Evolutionary conservation across 2,797 vertebrate species (phyloP).

Genomic region (Poliocrania exsul): DNA sequence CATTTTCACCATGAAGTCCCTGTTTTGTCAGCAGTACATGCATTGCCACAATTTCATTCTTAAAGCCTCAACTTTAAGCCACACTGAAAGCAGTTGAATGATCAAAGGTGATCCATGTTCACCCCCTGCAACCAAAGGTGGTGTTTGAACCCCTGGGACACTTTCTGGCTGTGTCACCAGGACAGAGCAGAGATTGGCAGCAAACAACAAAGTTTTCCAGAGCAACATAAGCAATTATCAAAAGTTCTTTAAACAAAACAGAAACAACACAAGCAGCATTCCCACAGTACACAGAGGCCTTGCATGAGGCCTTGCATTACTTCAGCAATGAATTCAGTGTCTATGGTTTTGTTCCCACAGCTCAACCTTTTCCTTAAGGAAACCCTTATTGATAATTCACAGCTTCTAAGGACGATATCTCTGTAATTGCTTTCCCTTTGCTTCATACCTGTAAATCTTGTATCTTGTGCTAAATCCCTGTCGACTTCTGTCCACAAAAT

Average conservation of each 20-base stretch:
- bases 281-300: background rate
- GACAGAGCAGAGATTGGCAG: background rate
- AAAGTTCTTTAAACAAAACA: conserved; percentile 8
- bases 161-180: background rate
- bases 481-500: conserved; percentile 96
- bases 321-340: background rate
- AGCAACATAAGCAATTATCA: background rate
- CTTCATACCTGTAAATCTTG: conserved; percentile 96
- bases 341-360: conserved; percentile 2
- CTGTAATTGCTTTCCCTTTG: conserved; percentile 53
- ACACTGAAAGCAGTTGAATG: background rate
- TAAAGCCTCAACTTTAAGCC: background rate
- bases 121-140: background rate
- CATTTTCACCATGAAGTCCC: background rate
- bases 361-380: conserved; percentile 43
- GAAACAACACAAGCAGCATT: conserved; percentile 24
- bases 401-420: background rate
- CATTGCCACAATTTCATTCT: background rate
- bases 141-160: background rate
- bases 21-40: background rate
- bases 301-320: background rate
- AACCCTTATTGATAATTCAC: background rate
- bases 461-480: conserved; percentile 98
- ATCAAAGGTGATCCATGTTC: background rate
- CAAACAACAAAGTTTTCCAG: background rate